Evolutionary conservation across 2,888 invertebrate species (phyloP), one percentile per base, ranked within the genome.

Genomic region (Euclidia mi): DNA sequence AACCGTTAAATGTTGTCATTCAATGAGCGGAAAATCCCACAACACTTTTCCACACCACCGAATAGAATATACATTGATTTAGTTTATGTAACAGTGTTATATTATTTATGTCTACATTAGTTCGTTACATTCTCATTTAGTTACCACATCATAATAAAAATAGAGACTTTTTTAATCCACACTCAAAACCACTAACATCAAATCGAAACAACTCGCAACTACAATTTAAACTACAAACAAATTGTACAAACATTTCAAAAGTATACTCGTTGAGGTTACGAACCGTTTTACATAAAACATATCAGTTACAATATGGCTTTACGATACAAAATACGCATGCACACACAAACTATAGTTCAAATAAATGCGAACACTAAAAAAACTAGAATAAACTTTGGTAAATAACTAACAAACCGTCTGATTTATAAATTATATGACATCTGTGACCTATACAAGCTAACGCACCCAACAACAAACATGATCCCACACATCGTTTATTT

Each of bases 71-170:
- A 78, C 74, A 76, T 74, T 75, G 73, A 61, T 68, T 72, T 71
- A 79, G 64, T 77, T 68, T 67, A 76, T 76, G 67, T 81, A 87
- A 88, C 87, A 89, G 77, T 83, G 73, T 80, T 80, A 79, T 69
- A 69, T 63, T 59, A 66, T 59, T 77, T 79, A 76, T 73, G 55
- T 65, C 75, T 83, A 84, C 49, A 73, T 79, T 83, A 86, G 68
- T 86, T 85, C 76, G 79, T 79, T 84, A 81, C 76, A 65, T 72
- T 38, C 49, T 56, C 61, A 58, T 61, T 53, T 67, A 72, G 76
- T 69, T 69, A 75, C 72, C 73, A 64, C 61, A 60, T 72, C 66
- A 72, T 78, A 71, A 74, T 76, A 84, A 85, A 85, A 85, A 85
- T 85, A 87, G 82, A 85, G 78, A 82, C 75, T 81, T 69, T 76